Conservation (phyloP, 2,888 invertebrate genomes). For the Drosophila mulleri region DNA sequence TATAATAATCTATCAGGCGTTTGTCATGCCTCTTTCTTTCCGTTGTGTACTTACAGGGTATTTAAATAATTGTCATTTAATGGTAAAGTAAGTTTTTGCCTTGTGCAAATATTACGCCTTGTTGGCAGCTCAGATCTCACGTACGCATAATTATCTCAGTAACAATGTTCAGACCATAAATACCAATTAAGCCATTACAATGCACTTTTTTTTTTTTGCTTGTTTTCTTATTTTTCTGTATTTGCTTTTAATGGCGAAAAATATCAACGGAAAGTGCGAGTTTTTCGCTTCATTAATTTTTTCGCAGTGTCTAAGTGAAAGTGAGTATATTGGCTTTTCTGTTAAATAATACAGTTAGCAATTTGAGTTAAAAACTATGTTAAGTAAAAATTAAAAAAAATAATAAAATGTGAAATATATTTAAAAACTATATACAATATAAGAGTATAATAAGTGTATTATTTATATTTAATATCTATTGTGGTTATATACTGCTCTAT, state of each 20-base stretch:
- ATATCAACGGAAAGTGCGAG: slow-evolving; percentile 39
- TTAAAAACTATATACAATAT: too few relatives aligned
- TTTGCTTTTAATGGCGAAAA: slow-evolving; percentile 46
- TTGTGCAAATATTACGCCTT: slow-evolving; percentile 38
- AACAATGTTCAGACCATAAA: slow-evolving; percentile 53
- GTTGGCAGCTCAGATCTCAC: slow-evolving; percentile 44
- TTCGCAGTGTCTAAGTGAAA: background rate
- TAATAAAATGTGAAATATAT: background rate
- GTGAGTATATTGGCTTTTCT: background rate
- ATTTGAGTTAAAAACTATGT: background rate
- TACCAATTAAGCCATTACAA: slow-evolving; percentile 76
- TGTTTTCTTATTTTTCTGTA: background rate
- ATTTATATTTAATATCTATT: too few relatives aligned
- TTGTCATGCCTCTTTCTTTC: fast-evolving
- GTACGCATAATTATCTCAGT: slow-evolving; percentile 46
- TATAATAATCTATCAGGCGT: too few relatives aligned
- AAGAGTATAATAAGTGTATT: too few relatives aligned
- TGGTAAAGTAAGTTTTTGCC: slow-evolving; percentile 24
- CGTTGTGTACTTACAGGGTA: background rate
- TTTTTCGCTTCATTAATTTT: slow-evolving; percentile 42
- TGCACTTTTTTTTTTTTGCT: slow-evolving; percentile 41
- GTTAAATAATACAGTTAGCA: background rate
- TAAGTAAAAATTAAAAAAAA: background rate
- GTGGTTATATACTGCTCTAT: too few relatives aligned
- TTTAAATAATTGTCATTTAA: background rate